These are phyloP conservation scores for Stenodera caucasica DNA, from an alignment of 2,888 invertebrate genomes.

Conservation along the genomic window DNA sequence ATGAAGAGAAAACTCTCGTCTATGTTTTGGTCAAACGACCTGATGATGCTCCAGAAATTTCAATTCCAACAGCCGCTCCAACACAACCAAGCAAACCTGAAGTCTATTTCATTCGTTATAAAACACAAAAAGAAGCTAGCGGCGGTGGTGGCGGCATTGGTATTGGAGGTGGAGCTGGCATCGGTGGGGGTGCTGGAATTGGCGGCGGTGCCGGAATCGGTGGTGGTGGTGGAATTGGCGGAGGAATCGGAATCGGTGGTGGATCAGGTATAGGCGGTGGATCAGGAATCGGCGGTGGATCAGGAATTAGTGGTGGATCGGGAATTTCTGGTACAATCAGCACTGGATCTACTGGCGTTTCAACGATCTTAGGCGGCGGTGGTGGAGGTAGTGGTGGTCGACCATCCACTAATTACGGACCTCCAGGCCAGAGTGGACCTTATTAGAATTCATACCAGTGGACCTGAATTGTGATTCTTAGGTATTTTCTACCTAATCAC, in stretches of 20 bases:
- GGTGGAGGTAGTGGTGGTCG: constrained; percentile 50
- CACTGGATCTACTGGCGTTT: constrained; percentile 25
- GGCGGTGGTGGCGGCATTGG: constrained; percentile 45
- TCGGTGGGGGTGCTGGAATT: constrained; percentile 38
- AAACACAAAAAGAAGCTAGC: constrained; percentile 65
- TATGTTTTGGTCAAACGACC: constrained; percentile 89
- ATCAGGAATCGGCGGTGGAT: constrained; percentile 19
- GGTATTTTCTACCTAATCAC: constrained; percentile 11
- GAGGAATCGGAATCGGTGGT: constrained; percentile 34
- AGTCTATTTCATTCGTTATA: constrained; percentile 87
- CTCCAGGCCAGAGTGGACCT: constrained; percentile 54
- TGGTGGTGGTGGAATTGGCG: constrained; percentile 50
- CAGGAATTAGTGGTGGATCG: constrained; percentile 29
- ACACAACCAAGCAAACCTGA: constrained; percentile 87
- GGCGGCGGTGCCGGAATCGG: constrained; percentile 48
- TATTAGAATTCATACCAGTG: constrained; percentile 40
- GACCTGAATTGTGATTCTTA: constrained; percentile 26
- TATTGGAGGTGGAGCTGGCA: constrained; percentile 44
- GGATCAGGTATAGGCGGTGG: constrained; percentile 28
- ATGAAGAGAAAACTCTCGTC: constrained; percentile 86
- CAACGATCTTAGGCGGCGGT: constrained; percentile 20
- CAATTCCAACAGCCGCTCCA: constrained; percentile 74
- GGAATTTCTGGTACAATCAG: constrained; percentile 45
- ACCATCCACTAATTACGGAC: constrained; percentile 48
- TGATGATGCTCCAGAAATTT: constrained; percentile 80